phyloP scores from a whole-genome alignment of 1,140 invertebrate genomes.

The Glossosoma conforme region DNA sequence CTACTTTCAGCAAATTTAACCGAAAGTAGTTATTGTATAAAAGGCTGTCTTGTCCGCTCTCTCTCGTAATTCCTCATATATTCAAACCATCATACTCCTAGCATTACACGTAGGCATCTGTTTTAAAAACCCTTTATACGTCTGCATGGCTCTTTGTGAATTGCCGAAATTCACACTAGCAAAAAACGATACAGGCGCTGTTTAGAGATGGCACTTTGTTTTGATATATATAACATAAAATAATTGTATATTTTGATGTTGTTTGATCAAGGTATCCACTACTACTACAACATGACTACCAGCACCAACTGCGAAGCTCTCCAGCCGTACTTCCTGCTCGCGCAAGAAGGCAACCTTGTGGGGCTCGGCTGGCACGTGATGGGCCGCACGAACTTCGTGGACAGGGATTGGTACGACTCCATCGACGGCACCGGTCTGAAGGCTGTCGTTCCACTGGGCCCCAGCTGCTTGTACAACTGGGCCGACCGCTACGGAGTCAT shows the following conservation, averaged over 20 bases:
- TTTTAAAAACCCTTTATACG: too few relatives aligned
- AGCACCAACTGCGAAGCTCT: slow-evolving; percentile 19
- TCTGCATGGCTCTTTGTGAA: not conserved
- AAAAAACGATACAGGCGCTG: not conserved
- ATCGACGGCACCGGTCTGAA: slow-evolving; percentile 27
- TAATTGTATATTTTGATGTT: too few relatives aligned
- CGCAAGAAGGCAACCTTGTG: slow-evolving; percentile 27
- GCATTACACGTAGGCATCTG: too few relatives aligned
- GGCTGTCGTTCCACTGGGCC: slow-evolving; percentile 35
- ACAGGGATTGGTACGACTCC: slow-evolving; percentile 35
- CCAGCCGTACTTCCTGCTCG: slow-evolving; percentile 31
- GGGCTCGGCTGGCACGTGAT: slow-evolving; percentile 33
- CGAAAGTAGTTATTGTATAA: too few relatives aligned
- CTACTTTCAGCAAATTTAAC: too few relatives aligned
- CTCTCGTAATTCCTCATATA: too few relatives aligned
- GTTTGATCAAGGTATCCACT: slow-evolving; percentile 30
- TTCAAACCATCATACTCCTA: too few relatives aligned
- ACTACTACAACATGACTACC: slow-evolving; percentile 33
- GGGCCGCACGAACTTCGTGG: slow-evolving; percentile 26
- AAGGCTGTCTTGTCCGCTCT: too few relatives aligned
- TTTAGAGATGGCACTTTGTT: not conserved
- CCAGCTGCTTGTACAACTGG: slow-evolving; percentile 24
- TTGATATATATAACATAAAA: not conserved
- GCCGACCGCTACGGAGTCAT: slow-evolving; percentile 27
- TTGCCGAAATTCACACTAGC: not conserved